Conservation (phyloP, 2,888 invertebrate species). For the Sarcophaga carnaria region DNA sequence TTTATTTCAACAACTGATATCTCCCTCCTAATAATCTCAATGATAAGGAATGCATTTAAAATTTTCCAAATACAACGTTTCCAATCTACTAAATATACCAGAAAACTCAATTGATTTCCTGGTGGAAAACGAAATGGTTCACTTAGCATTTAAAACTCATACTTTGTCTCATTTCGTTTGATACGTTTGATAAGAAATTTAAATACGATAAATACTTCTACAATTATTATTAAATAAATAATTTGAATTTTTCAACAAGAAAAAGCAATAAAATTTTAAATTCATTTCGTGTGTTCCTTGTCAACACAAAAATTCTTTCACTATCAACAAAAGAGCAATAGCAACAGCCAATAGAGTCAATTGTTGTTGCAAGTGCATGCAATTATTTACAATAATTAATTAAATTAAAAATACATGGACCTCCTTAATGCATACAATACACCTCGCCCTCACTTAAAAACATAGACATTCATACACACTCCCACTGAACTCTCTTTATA, state of each 20-base stretch:
- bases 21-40: too few species aligned
- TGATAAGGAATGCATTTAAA: too few species aligned
- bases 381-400: constrained; percentile 25
- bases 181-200: too few species aligned
- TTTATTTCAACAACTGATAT: too few species aligned
- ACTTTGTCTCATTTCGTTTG: too few species aligned
- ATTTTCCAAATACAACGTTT: too few species aligned
- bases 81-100: too few species aligned
- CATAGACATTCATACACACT: background rate
- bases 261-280: background rate
- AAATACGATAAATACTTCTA: too few species aligned
- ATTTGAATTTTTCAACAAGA: background rate
- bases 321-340: background rate
- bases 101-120: too few species aligned
- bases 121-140: too few species aligned
- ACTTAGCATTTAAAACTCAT: too few species aligned
- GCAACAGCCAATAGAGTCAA: background rate
- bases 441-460: background rate
- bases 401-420: constrained; percentile 15
- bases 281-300: background rate
- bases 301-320: background rate
- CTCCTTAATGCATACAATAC: background rate
- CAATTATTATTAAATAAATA: too few species aligned
- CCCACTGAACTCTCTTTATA: background rate
- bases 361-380: background rate